phyloP scores from a whole-genome alignment of 2,797 vertebrate genomes.

The Spinibarbus caldwelli region DNA sequence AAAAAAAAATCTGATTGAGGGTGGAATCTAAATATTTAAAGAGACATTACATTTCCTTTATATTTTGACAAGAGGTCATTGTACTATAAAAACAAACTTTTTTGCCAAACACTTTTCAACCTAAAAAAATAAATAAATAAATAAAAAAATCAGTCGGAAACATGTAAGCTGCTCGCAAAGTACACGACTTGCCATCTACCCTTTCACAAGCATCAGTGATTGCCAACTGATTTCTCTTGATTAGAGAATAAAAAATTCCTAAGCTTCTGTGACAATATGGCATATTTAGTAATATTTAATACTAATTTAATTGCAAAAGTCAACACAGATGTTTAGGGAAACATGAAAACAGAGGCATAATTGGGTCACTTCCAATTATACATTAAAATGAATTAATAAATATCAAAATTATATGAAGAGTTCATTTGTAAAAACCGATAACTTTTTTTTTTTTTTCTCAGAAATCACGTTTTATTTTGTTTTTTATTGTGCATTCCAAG shows the following conservation, averaged over 20 bases:
- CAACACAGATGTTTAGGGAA: background rate
- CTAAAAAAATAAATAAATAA: no score
- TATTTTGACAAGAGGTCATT: background rate
- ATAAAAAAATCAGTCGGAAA: no score
- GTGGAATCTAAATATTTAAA: background rate
- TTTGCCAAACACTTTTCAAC: no score
- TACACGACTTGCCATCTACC: background rate
- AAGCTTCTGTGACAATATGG: background rate
- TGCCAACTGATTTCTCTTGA: background rate
- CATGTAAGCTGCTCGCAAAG: background rate
- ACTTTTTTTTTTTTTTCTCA: no score
- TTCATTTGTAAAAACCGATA: no score
- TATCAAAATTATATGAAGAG: background rate
- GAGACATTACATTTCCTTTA: background rate
- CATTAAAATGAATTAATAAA: background rate
- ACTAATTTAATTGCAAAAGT: background rate
- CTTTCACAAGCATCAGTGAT: background rate
- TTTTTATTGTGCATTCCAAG: no score
- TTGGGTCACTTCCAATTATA: background rate
- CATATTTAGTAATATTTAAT: background rate
- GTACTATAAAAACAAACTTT: background rate
- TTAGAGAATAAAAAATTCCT: background rate
- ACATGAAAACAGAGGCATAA: background rate
- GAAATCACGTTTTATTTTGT: no score
- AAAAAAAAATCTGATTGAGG: background rate